Evolutionary conservation across 2,888 invertebrate species (phyloP), one percentile per base, ranked within the genome.

Genomic region (Blera fallax): DNA sequence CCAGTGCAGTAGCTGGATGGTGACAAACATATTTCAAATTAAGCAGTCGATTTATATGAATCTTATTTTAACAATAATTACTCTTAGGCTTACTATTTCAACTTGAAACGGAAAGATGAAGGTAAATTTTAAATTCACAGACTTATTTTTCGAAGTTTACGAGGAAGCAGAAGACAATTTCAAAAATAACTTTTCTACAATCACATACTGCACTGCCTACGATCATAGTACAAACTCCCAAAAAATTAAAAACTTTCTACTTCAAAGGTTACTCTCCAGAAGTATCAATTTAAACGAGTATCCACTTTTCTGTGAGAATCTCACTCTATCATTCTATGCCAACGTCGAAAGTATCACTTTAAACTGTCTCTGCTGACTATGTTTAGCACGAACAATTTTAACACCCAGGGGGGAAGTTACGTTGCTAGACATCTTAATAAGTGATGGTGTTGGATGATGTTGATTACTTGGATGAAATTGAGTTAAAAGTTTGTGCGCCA

Each of bases 381-480:
- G 43, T 18, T n/a, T n/a, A n/a, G 27, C 14, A 45, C 8, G 24
- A 34, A 45, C 11, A 37, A 58, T 50, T 62, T 48, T 10, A 50
- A 48, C 21, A 37, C 48, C 32, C 48, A 16, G 14, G 14, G 37
- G 37, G 18, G 29, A 14, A 14, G 37, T 10, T 37, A 52, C 40
- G 24, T 40, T 60, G n/a, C 27, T 29, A 29, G 45, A 16, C 18
- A 58, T 21, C 58, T 40, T 60, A 40, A 67, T 10, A 40, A 52
- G n/a, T 37, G 14, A 52, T 37, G 67, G 27, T 60, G 43, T 72
- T 60, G 48, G 52, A 52, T 62, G 50, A 40, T 50, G 72, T 60
- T 72, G 72, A 72, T 73, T 73, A 45, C 62, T 62, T 64, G 21
- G 52, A 54, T 27, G 21, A 43, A 73, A 73, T 62, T 73, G 60